These are phyloP conservation scores for Adoxophyes honmai DNA, from an alignment of 1,140 invertebrate species.

Conservation along the genomic window DNA sequence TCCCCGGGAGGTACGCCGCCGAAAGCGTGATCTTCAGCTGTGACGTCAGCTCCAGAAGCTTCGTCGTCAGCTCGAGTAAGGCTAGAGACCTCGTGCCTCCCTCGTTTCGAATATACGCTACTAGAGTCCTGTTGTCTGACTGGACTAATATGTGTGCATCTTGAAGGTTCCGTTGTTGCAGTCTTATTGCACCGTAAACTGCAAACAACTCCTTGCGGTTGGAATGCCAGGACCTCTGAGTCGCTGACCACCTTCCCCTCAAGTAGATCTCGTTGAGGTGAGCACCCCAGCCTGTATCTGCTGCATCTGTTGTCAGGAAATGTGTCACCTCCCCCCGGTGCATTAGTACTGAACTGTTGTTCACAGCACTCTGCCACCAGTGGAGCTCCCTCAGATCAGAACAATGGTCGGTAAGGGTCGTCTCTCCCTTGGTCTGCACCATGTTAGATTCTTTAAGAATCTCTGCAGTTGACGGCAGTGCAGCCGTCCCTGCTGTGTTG, in stretches of 20 bases:
- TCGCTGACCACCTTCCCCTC: slow-evolving; percentile 25
- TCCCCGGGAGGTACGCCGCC: no score
- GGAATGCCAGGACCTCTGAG: slow-evolving; percentile 29
- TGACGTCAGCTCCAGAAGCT: slow-evolving; percentile 27
- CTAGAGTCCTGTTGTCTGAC: slow-evolving; percentile 37
- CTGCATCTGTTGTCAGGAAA: no score
- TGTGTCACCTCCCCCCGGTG: slow-evolving; percentile 19
- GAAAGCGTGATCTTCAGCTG: slow-evolving; percentile 23
- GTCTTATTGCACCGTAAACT: slow-evolving; percentile 25
- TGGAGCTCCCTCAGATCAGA: slow-evolving; percentile 19
- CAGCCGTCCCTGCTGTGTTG: slow-evolving; percentile 71
- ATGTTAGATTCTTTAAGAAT: slow-evolving; percentile 17
- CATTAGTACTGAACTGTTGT: not conserved
- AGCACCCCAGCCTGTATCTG: no score
- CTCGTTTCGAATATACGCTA: slow-evolving; percentile 34
- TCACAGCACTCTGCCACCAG: slow-evolving; percentile 24
- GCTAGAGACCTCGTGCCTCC: slow-evolving; percentile 38
- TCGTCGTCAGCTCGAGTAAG: no score
- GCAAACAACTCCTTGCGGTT: slow-evolving; percentile 36
- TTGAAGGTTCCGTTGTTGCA: slow-evolving; percentile 6
- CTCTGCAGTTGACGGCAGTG: slow-evolving; percentile 16
- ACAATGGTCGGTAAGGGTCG: not conserved
- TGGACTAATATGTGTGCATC: slow-evolving; percentile 30
- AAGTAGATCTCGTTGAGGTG: no score
- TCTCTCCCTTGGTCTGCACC: slow-evolving; percentile 4